These are phyloP conservation scores for Semicossyphus pulcher DNA, from an alignment of 2,113 vertebrate genomes.

Conservation along the genomic window DNA sequence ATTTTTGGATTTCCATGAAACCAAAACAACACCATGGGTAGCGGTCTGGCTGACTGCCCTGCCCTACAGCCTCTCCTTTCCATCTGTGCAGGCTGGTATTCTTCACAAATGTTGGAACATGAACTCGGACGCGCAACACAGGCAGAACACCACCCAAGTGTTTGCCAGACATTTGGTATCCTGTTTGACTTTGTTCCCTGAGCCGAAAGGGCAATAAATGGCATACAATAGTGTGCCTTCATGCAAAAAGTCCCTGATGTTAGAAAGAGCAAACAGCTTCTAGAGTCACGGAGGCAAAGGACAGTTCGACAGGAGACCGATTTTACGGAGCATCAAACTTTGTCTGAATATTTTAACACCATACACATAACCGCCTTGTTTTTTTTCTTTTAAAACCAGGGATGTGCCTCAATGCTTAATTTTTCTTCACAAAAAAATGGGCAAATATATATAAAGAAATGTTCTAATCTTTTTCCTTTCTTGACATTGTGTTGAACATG, in stretches of 20 bases:
- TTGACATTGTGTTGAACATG: neutral
- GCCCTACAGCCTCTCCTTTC: constrained; percentile 15
- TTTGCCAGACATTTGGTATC: constrained; percentile 26
- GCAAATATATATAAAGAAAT: too few relatives aligned
- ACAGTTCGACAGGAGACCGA: too few relatives aligned
- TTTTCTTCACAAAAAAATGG: too few relatives aligned
- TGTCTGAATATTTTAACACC: too few relatives aligned
- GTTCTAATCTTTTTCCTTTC: neutral
- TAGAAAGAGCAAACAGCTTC: too few relatives aligned
- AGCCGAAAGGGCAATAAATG: neutral
- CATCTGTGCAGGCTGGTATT: constrained; percentile 47
- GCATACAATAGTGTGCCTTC: constrained; percentile 4
- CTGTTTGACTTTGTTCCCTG: constrained; percentile 5
- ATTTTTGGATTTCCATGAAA: constrained; percentile 66
- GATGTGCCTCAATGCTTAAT: too few relatives aligned
- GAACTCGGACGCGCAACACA: neutral
- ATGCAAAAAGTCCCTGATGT: neutral
- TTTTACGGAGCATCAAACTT: too few relatives aligned
- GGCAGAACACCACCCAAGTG: constrained; percentile 28
- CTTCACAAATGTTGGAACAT: constrained; percentile 35
- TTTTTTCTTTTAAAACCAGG: too few relatives aligned
- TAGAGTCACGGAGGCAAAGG: too few relatives aligned
- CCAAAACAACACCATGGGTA: constrained; percentile 19
- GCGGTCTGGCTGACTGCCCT: constrained; percentile 2
- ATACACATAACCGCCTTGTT: too few relatives aligned